A percentile compares a stretch with the other conserved stretches of the same genome.
Evolutionary conservation across 2,113 vertebrate species (phyloP).

Genomic region (Hemibates koningsi): DNA sequence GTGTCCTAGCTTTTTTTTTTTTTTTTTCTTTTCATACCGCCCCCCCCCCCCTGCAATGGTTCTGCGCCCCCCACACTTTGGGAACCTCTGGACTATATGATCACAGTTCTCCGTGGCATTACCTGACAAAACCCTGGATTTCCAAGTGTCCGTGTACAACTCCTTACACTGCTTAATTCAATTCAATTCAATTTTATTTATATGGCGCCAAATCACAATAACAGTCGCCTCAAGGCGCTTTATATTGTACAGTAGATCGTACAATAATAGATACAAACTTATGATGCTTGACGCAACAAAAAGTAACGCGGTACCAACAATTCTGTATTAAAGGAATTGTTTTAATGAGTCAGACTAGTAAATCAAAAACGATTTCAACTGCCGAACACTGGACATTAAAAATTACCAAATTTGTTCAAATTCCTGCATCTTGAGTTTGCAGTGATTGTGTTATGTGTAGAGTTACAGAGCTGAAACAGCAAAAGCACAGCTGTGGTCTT

Average conservation of each 20-base stretch:
- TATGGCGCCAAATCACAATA: neutral
- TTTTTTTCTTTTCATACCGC: neutral
- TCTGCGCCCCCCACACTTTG: neutral
- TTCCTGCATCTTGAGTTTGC: neutral
- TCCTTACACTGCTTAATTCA: neutral
- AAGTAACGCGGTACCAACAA: neutral
- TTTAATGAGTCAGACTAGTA: neutral
- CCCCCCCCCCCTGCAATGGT: no score
- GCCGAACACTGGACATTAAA: neutral
- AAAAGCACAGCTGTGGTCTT: neutral
- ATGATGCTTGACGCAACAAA: neutral
- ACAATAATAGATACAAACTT: neutral
- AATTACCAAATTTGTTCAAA: neutral
- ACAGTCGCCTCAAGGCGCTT: neutral
- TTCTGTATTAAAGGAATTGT: neutral
- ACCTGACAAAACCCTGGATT: rapidly evolving
- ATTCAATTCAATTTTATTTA: neutral
- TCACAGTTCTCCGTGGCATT: neutral
- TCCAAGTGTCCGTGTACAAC: neutral
- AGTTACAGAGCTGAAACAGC: neutral
- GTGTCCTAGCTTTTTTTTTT: no score
- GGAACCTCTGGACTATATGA: neutral
- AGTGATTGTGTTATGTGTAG: rapidly evolving
- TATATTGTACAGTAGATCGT: neutral
- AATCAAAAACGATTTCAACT: neutral